Evolutionary conservation across 1,140 invertebrate species (phyloP).

Genomic region (Brachionus rotundiformis): DNA sequence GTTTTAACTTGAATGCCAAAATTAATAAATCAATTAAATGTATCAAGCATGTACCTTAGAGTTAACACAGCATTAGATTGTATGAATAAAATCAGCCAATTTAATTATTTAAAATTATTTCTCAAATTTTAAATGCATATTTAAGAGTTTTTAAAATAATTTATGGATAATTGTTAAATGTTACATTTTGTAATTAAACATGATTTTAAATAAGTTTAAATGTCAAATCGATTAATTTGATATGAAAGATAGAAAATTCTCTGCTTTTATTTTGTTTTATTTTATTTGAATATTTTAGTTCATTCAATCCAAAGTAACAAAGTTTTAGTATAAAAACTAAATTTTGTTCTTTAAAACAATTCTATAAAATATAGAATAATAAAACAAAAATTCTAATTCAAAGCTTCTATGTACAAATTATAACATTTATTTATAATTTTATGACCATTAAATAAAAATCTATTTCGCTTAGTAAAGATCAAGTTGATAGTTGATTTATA

Average conservation of each 20-base stretch:
- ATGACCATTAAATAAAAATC: too few species aligned
- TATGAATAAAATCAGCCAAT: neutral
- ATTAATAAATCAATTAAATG: neutral
- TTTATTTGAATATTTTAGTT: neutral
- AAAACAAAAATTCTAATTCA: neutral
- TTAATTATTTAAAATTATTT: neutral
- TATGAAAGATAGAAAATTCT: too few species aligned
- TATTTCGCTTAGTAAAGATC: neutral
- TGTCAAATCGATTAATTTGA: neutral
- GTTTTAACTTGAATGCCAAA: neutral
- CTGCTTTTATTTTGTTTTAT: too few species aligned
- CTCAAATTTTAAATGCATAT: neutral
- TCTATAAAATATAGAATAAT: neutral
- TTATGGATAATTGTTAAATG: neutral
- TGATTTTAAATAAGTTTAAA: neutral
- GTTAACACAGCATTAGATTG: neutral
- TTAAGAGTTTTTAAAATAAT: neutral
- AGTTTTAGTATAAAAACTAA: too few species aligned
- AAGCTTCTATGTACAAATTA: neutral
- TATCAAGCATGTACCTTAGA: neutral
- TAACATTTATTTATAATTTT: too few species aligned
- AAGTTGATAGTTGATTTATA: neutral
- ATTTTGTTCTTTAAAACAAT: neutral
- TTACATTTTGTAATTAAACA: neutral
- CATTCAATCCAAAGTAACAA: too few species aligned